Base-by-base conservation (phyloP, 2,797 vertebrate species). In the Antrozous pallidus region DNA sequence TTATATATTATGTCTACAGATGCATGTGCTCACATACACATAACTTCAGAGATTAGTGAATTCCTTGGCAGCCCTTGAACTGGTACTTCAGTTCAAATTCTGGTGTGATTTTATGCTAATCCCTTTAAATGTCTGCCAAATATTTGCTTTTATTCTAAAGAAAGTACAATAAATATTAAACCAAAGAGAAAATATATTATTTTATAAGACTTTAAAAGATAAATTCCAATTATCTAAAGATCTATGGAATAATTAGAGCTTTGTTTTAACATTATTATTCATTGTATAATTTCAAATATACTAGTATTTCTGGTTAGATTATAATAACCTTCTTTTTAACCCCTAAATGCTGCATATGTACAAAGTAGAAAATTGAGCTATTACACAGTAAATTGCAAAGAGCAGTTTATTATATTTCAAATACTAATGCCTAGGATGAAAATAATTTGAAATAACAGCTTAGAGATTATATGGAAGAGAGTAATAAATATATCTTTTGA, bases 341-440 rank as follows among this genome's bases (percentile, higher is more conserved):
- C 36, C 38, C 17, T 82, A 69, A 78, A 61, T 58, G 71, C n/a
- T 89, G 13, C 18, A 70, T 49, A 69, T 31, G 70, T 73, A 28
- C 16, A 56, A 77, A 77, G 67, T 71, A 73, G 12, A 86, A 93
- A 75, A 88, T n/a, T 81, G 18, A 42, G 18, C 13, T 67, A 45
- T 54, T 87, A 13, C n/a, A 47, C 18, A 71, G 36, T 54, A 54
- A 86, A 38, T 75, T 6, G 58, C 20, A 87, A 80, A 71, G 31
- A 94, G 18, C 54, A 71, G 3, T 75, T 87, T 93, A 84, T 88
- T 90, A 63, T 58, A 69, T 90, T 90, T 92, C 81, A 96, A 92
- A n/a, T 75, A 58, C 38, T 87, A 90, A 54, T 16, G 24, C 7
- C 33, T 49, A 28, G 8, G 14, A 90, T 88, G 28, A 85, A 16